Conservation (phyloP, 2,888 invertebrate genomes). For the Polyommatus icarus region DNA sequence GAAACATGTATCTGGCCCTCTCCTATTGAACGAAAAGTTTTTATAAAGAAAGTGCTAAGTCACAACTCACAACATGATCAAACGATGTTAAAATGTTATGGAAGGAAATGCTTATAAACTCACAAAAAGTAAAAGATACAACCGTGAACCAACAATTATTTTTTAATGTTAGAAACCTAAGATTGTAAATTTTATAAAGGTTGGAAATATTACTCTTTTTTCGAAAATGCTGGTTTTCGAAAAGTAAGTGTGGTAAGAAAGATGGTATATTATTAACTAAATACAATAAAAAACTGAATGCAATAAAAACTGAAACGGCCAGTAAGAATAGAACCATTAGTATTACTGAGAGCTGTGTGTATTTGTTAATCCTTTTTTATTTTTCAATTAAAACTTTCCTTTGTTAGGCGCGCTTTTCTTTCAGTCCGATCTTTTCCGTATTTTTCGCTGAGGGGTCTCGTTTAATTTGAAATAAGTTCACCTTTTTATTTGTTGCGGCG, state of each 20-base stretch:
- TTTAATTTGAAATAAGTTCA: constrained; percentile 31
- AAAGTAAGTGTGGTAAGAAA: background rate
- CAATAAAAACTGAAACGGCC: background rate
- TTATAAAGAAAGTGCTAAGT: constrained; percentile 56
- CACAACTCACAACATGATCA: constrained; percentile 53
- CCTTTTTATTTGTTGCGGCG: constrained; percentile 23
- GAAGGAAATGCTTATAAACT: background rate
- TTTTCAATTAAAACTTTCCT: constrained; percentile 57
- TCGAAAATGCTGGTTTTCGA: background rate
- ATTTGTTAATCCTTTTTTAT: constrained; percentile 46
- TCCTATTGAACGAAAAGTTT: constrained; percentile 42
- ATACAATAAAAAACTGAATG: background rate
- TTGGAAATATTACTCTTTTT: background rate
- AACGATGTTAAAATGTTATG: constrained; percentile 50
- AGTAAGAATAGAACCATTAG: background rate
- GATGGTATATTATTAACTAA: background rate
- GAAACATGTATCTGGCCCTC: constrained; percentile 53
- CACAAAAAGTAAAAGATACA: background rate
- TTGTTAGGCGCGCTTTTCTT: constrained; percentile 25
- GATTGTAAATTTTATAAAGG: background rate
- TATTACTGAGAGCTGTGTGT: constrained; percentile 19
- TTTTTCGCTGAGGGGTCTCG: constrained; percentile 41
- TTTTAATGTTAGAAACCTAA: background rate
- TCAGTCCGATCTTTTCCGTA: constrained; percentile 28
- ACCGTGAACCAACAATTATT: background rate